Evolutionary conservation across 2,888 invertebrate genomes (phyloP), one percentile per base, ranked within the genome.

Genomic region (Drosophila pegasa): DNA sequence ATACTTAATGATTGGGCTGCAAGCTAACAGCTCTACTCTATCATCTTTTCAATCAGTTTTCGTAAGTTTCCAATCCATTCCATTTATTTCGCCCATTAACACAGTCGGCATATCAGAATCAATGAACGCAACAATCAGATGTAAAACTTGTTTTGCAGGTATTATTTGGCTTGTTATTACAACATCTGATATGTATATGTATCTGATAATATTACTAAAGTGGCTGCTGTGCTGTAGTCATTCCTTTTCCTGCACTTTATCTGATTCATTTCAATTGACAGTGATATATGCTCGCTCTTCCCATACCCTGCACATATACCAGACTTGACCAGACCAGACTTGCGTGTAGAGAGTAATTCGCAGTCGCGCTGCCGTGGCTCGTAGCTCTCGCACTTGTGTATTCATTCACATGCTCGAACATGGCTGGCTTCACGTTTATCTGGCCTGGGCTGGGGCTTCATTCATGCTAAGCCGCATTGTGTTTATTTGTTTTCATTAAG

Each of bases 401-500:
- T 70, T 72, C 69, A 72, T 58, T 72, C 56, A 60, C 37, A 41
- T 48, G 48, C 45, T 45, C 35, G 52, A 47, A 54, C 48, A 62
- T 56, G 38, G 52, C 41, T 56, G 55, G 18, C 50, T 66, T 81
- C 66, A 63, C 78, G 71, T 66, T 72, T 56, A 47, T 62, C 52
- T 56, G 20, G 58, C 67, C 14, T 1, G 25, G 25, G 27, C 47
- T 57, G 38, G 51, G 51, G 62, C 35, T 41, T 63, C 82, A 79
- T 71, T 72, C 67, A 71, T 66, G 57, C 38, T n/a, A 14, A 54
- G 62, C 29, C 71, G 58, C 70, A 54, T 68, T 52, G 70, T 85
- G 69, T 75, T 78, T 85, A 85, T 83, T 83, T 87, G 87, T 82
- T 87, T 87, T 82, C 82, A 87, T 87, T 83, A 75, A 58, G 76